Evolutionary conservation across 1,140 invertebrate genomes (phyloP), one percentile per base, ranked within the genome.

Genomic region (Diabrotica undecimpunctata): DNA sequence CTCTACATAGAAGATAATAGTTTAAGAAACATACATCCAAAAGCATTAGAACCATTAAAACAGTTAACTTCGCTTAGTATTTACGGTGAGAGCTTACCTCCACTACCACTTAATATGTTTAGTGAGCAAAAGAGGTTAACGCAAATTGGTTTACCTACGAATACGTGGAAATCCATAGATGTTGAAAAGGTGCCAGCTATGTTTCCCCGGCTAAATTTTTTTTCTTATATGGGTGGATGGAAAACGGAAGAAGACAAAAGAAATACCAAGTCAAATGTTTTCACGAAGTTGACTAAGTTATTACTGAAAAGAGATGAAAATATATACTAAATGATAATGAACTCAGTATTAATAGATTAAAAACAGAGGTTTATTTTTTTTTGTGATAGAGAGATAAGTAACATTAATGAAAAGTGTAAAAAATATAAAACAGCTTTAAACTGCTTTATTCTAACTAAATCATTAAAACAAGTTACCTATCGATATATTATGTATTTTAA

Each of bases 141-240:
- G 6, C 25, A 58, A 58, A 37, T 58, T 12, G 56, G 56, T 7
- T 38, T 58, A 37, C 56, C 56, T 12, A n/a, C 39, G 11, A 11
- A 35, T n/a, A 38, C 56, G 9, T 58, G 56, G 56, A 58, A n/a
- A 41, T 3, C 10, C 2, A 37, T 58, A 8, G 36, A 38, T 38
- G 12, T 58, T 41, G 38, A 58, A 58, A 11, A 5, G 8, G 3
- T 58, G 13, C 56, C 56, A 9, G 9, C 0, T n/a, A 12, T 58
- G 35, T 41, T 58, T 37, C 56, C 56, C 11, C 36, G 13, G 11
- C 38, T 58, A 6, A 9, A 58, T 58, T 35, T 37, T n/a, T 38
- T 35, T n/a, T 38, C 56, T 5, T 58, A 58, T 11, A 58, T 58
- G 39, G 56, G 56, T 9, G 56, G 39, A 38, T 58, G 56, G 56